These are phyloP conservation scores for Meiosimyza platycephala DNA, from an alignment of 2,888 invertebrate genomes.

Conservation along the genomic window DNA sequence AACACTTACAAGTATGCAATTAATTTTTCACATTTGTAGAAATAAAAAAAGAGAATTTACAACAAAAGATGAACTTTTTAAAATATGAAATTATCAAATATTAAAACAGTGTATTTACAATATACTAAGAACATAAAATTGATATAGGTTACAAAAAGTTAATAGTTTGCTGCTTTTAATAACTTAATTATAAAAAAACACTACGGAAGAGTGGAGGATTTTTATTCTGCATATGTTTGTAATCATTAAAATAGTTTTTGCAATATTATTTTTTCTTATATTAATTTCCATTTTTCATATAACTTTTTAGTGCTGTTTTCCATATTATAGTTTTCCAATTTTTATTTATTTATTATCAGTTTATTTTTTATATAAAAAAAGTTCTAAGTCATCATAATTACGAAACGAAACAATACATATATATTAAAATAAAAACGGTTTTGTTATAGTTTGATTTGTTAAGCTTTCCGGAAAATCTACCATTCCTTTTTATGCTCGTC, in stretches of 20 bases:
- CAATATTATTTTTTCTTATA: conserved; percentile 15
- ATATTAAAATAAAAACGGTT: conserved; percentile 42
- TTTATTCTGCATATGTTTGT: background rate
- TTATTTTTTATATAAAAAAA: conserved; percentile 45
- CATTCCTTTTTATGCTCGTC: conserved; percentile 99
- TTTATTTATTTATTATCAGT: conserved; percentile 39
- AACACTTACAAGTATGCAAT: background rate
- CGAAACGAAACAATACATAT: conserved; percentile 47
- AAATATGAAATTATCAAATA: conserved; percentile 7
- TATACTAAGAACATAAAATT: too few relatives aligned
- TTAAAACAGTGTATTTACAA: background rate
- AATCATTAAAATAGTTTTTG: background rate
- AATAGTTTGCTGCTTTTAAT: background rate
- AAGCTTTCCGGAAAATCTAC: conserved; percentile 53
- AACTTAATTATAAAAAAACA: background rate
- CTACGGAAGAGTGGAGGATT: background rate
- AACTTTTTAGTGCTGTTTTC: conserved; percentile 41
- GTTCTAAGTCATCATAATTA: conserved; percentile 40
- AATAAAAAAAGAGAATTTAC: conserved; percentile 1
- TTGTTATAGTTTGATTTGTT: conserved; percentile 26
- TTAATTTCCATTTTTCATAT: conserved; percentile 1
- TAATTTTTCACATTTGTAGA: background rate
- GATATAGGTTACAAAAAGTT: too few relatives aligned
- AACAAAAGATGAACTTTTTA: background rate
- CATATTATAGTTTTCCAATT: conserved; percentile 44